Conservation (phyloP, 2,888 invertebrate genomes). For the Cylloceria caligata region DNA sequence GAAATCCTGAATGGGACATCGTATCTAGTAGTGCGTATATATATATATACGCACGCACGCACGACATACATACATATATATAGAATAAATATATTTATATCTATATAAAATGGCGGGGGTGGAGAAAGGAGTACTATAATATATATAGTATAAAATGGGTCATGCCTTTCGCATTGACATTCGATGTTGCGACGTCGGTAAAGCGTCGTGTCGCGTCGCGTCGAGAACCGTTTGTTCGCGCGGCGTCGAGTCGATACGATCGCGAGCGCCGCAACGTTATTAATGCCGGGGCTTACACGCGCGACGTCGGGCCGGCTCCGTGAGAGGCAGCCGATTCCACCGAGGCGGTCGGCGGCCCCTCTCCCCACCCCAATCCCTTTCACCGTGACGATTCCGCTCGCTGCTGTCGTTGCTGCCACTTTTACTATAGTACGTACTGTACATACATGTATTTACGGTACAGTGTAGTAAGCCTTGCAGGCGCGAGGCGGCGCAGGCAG, state of each 20-base stretch:
- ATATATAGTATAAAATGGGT: constrained; percentile 33
- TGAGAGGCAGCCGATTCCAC: constrained; percentile 73
- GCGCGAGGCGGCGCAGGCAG: constrained; percentile 65
- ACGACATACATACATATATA: neutral
- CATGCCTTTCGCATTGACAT: constrained; percentile 41
- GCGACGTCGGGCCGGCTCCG: constrained; percentile 72
- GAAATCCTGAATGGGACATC: constrained; percentile 35
- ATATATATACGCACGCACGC: neutral
- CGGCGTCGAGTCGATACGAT: constrained; percentile 69
- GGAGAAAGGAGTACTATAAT: constrained; percentile 10
- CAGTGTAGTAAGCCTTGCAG: constrained; percentile 54
- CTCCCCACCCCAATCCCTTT: neutral
- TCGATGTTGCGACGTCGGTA: constrained; percentile 41
- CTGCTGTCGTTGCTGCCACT: constrained; percentile 23
- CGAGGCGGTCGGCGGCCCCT: constrained; percentile 74
- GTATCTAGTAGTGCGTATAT: neutral
- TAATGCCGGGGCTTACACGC: constrained; percentile 77
- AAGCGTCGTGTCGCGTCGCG: constrained; percentile 9
- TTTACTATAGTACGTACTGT: constrained; percentile 6
- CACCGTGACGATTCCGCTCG: constrained; percentile 39
- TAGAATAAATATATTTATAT: neutral
- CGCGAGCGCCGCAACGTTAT: constrained; percentile 70
- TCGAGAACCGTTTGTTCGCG: constrained; percentile 23
- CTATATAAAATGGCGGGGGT: constrained; percentile 1
- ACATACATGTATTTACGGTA: constrained; percentile 4